These are phyloP conservation scores for Drosophila niveifrons DNA, from an alignment of 2,888 invertebrate genomes.

Conservation along the genomic window DNA sequence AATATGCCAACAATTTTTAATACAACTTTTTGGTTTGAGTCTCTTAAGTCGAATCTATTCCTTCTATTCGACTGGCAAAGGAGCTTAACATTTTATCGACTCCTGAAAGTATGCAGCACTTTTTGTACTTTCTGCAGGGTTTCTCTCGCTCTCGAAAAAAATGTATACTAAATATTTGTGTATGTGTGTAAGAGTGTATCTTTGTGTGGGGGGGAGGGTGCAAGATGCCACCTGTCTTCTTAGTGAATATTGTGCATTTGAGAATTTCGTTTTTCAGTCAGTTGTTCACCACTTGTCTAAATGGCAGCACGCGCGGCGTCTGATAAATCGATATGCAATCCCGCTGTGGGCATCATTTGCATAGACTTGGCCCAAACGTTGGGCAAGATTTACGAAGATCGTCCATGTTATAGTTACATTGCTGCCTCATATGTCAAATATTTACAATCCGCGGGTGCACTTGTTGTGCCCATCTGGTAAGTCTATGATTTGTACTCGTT, in stretches of 20 bases:
- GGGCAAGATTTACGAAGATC: conserved; percentile 85
- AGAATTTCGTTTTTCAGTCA: neutral
- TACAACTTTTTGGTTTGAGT: neutral
- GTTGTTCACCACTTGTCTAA: neutral
- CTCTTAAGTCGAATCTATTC: neutral
- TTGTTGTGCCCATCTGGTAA: conserved; percentile 93
- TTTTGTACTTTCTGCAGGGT: neutral
- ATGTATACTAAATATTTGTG: neutral
- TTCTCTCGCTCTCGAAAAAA: neutral
- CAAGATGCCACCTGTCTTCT: neutral
- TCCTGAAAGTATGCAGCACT: conserved; percentile 15
- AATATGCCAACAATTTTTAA: too few relatives aligned
- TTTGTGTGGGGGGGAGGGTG: neutral
- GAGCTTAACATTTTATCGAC: neutral
- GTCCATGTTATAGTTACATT: conserved; percentile 89
- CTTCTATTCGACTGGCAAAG: neutral
- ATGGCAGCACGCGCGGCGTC: conserved; percentile 11
- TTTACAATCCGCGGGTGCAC: conserved; percentile 93
- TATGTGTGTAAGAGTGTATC: neutral
- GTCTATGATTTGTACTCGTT: conserved; percentile 48
- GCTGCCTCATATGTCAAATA: conserved; percentile 94
- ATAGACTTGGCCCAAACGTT: conserved; percentile 88
- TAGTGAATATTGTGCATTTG: neutral
- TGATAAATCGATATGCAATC: neutral
- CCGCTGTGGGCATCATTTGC: conserved; percentile 86